Conservation (phyloP, 2,888 invertebrate genomes). For the Lochmaea crataegi region DNA sequence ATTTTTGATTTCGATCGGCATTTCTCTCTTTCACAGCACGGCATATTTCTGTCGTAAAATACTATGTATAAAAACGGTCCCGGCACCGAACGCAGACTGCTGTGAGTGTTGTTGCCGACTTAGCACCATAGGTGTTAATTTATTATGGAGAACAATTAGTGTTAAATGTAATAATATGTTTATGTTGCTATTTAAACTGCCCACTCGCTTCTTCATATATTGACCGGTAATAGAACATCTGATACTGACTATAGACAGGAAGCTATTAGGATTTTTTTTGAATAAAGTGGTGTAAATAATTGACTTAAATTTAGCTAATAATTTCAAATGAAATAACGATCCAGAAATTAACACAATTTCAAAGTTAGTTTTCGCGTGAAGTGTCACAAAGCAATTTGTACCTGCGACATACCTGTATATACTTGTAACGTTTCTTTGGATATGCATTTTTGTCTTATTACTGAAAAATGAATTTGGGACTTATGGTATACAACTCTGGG, state of each 20-base stretch:
- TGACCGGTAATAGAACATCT: slow-evolving; percentile 38
- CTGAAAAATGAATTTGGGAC: too few species aligned
- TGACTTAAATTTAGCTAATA: neutral
- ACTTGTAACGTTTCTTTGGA: too few species aligned
- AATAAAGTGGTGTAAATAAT: neutral
- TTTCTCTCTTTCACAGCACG: slow-evolving; percentile 59
- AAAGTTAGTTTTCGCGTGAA: too few species aligned
- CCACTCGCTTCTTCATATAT: slow-evolving; percentile 42
- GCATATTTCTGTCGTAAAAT: slow-evolving; percentile 62
- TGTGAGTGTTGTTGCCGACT: slow-evolving; percentile 53
- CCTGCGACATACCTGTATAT: too few species aligned
- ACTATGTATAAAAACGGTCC: slow-evolving; percentile 55
- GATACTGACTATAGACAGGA: slow-evolving; percentile 11
- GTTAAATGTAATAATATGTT: slow-evolving; percentile 63
- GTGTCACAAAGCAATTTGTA: too few species aligned
- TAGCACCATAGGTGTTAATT: slow-evolving; percentile 62
- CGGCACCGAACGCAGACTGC: slow-evolving; percentile 32
- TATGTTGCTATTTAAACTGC: slow-evolving; percentile 52
- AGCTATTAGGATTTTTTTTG: neutral
- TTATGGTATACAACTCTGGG: too few species aligned
- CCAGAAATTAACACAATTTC: too few species aligned
- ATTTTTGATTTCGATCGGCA: slow-evolving; percentile 58
- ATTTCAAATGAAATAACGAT: too few species aligned
- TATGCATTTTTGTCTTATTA: too few species aligned
- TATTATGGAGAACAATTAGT: slow-evolving; percentile 62